These are phyloP conservation scores for Neodon shergylaensis DNA, from an alignment of 2,113 vertebrate genomes.

Conservation along the genomic window DNA sequence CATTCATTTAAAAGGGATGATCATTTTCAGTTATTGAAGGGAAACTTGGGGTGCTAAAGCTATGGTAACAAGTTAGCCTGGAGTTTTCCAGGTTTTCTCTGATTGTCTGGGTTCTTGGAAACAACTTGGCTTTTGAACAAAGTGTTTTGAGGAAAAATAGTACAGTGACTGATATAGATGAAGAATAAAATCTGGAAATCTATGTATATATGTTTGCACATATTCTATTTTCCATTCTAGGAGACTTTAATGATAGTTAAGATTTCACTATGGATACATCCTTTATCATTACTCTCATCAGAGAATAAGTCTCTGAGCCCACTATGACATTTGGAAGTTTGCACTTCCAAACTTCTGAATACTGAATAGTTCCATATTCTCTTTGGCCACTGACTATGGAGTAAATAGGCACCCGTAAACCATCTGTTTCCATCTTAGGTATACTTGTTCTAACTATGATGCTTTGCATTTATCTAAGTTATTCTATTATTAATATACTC, in stretches of 20 bases:
- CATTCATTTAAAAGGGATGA: background rate
- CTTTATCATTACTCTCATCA: background rate
- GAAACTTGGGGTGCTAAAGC: background rate
- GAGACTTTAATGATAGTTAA: background rate
- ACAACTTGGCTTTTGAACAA: background rate
- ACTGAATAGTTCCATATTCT: background rate
- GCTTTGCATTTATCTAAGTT: background rate
- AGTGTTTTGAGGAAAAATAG: background rate
- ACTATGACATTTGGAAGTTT: background rate
- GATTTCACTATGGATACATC: accelerated
- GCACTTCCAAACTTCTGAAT: background rate
- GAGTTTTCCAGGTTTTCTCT: accelerated
- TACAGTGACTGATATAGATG: no score
- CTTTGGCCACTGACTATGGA: background rate
- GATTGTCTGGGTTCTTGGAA: accelerated
- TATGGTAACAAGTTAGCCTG: background rate
- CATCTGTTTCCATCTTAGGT: background rate
- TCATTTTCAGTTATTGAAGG: background rate
- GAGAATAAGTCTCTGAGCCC: background rate
- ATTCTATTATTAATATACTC: background rate
- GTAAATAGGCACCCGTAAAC: background rate
- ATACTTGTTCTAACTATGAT: no score
- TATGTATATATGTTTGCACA: background rate
- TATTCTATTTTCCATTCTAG: background rate
- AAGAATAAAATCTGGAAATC: background rate